Percentiles rank a stretch among this genome's conserved stretches.
Conservation (phyloP, 2,797 vertebrate genomes). For the Choloepus didactylus region DNA sequence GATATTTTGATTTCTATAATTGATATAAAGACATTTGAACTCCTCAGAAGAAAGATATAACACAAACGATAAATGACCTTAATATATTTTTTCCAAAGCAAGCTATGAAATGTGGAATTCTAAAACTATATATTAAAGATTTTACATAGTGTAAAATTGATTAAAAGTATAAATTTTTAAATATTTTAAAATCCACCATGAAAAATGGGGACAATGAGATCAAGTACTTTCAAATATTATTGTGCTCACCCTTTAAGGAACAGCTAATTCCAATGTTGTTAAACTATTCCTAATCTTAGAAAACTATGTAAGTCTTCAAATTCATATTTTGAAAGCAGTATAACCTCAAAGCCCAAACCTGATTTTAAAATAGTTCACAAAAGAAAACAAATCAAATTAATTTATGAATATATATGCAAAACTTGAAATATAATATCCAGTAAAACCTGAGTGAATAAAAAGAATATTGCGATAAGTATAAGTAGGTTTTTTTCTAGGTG, state of each 20-base stretch:
- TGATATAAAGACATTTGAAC: conserved; percentile 53
- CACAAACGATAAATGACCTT: conserved; percentile 46
- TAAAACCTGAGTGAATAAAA: conserved; percentile 24
- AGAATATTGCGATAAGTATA: neutral
- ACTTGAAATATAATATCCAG: conserved; percentile 31
- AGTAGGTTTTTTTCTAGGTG: neutral
- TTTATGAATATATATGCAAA: conserved; percentile 13
- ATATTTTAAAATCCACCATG: conserved; percentile 18
- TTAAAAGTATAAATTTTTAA: no score
- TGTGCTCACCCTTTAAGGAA: neutral
- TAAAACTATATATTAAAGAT: conserved; percentile 33
- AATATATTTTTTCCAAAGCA: conserved; percentile 36
- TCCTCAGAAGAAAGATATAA: conserved; percentile 44
- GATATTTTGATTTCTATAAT: conserved; percentile 49
- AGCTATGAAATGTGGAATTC: conserved; percentile 40
- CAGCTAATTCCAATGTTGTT: neutral
- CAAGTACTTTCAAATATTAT: conserved; percentile 25
- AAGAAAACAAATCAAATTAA: neutral
- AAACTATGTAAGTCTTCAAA: conserved; percentile 20
- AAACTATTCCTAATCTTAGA: conserved; percentile 17
- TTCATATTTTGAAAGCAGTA: neutral
- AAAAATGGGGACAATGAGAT: neutral
- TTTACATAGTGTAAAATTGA: neutral
- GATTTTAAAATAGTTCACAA: neutral
- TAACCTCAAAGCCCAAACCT: neutral